Evolutionary conservation across 2,888 invertebrate genomes (phyloP), one percentile per base, ranked within the genome.

Genomic region (Plemyria rubiginata): DNA sequence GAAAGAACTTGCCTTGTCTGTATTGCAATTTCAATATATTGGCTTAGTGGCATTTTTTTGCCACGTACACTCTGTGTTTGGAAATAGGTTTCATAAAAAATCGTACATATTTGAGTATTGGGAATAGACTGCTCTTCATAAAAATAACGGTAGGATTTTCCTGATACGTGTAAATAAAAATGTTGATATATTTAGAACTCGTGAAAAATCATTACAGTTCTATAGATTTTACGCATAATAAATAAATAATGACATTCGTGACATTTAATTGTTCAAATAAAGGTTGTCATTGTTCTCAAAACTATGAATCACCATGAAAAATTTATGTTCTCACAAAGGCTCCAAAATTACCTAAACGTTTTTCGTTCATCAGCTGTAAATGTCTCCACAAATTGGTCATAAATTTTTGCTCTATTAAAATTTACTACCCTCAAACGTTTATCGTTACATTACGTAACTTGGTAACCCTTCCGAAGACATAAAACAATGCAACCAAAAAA

Each of bases 321-420:
- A 79, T 78, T 81, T 78, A 82, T 75, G 75, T 51, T 60, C 68
- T 68, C 70, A 76, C 77, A 79, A 87, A 86, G 78, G 74, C 82
- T 82, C 49, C 76, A 79, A 81, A 81, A 81, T 80, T 79, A 65
- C 56, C 74, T 74, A 80, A 80, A 66, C 66, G 72, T 77, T 86
- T 86, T 88, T 86, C 82, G 82, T 85, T 87, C 85, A 84, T 87
- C 85, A 85, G 83, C 84, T 86, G 85, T 90, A 90, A 90, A 88
- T 85, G 88, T 90, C 88, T 74, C 85, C 82, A 82, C 86, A 86
- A 89, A 89, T 84, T 80, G 87, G 78, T 78, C 79, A 85, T 92
- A 90, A 90, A 90, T 86, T 88, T 87, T 81, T 85, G 83, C 82
- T 85, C 88, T 88, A 90, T 90, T 89, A 88, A 89, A 90, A 89